These are phyloP conservation scores for Cephus cinctus DNA, from an alignment of 1,140 invertebrate genomes.

Conservation along the genomic window DNA sequence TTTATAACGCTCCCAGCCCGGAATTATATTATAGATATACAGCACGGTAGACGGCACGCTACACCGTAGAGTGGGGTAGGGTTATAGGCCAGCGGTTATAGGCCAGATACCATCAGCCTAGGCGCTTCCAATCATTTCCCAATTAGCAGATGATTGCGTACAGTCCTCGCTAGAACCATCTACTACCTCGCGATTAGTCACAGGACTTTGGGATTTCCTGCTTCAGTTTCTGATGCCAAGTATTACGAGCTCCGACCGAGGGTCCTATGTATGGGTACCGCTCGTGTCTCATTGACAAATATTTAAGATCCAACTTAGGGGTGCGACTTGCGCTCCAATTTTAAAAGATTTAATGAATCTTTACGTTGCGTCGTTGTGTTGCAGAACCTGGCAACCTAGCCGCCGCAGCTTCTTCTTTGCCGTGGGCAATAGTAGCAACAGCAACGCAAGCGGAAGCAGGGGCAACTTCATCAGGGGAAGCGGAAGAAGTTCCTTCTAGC, in stretches of 20 bases:
- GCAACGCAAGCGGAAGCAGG: conserved; percentile 11
- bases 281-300: neutral
- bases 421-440: neutral
- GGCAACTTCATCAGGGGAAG: conserved; percentile 9
- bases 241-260: no score
- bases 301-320: neutral
- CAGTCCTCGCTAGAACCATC: conserved; percentile 32
- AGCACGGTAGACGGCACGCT: no score
- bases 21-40: no score
- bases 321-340: neutral
- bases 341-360: conserved; percentile 24
- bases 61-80: neutral
- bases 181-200: no score
- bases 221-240: no score
- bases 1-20: neutral
- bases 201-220: neutral
- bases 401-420: conserved; percentile 26
- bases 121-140: conserved; percentile 47
- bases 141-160: conserved; percentile 52
- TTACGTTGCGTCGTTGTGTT: conserved; percentile 37
- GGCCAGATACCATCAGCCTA: conserved; percentile 30
- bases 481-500: no score
- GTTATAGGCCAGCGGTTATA: conserved; percentile 5
- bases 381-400: conserved; percentile 54
- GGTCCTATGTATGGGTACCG: no score